Conservation (phyloP, 2,797 vertebrate species). For the Darevskia nairensis region DNA sequence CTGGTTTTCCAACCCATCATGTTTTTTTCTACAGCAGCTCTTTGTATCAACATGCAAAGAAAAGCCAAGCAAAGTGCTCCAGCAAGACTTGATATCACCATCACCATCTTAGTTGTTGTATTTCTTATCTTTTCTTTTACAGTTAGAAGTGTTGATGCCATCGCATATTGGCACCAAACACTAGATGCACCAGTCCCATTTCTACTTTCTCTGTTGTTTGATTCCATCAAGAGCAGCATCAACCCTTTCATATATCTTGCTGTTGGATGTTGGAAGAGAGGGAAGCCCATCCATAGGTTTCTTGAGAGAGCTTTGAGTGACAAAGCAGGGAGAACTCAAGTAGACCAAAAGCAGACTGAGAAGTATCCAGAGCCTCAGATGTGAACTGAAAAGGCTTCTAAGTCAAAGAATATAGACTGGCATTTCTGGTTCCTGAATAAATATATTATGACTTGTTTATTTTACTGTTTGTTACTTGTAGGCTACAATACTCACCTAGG, state of each 20-base stretch:
- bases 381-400: background rate
- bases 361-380: background rate
- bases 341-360: background rate
- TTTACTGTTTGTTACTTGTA: background rate
- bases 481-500: background rate
- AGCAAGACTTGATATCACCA: slow-evolving; percentile 78
- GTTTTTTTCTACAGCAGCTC: slow-evolving; percentile 74
- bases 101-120: slow-evolving; percentile 69
- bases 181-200: background rate
- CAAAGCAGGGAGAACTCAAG: background rate
- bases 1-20: slow-evolving; percentile 79
- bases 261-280: slow-evolving; percentile 13
- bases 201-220: slow-evolving; percentile 4
- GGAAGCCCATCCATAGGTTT: background rate
- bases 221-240: slow-evolving; percentile 11
- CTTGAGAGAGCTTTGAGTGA: slow-evolving; percentile 32
- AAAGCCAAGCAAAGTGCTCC: slow-evolving; percentile 65
- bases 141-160: slow-evolving; percentile 47
- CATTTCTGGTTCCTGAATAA: slow-evolving; percentile 2
- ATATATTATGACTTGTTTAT: background rate
- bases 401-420: background rate
- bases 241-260: slow-evolving; percentile 36
- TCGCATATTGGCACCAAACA: background rate
- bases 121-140: slow-evolving; percentile 78
- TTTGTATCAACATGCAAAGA: slow-evolving; percentile 76